Percentiles rank a stretch among this genome's conserved stretches.
These are phyloP conservation scores for Clarias batrachus DNA, from an alignment of 2,113 vertebrate species.

Conservation along the genomic window DNA sequence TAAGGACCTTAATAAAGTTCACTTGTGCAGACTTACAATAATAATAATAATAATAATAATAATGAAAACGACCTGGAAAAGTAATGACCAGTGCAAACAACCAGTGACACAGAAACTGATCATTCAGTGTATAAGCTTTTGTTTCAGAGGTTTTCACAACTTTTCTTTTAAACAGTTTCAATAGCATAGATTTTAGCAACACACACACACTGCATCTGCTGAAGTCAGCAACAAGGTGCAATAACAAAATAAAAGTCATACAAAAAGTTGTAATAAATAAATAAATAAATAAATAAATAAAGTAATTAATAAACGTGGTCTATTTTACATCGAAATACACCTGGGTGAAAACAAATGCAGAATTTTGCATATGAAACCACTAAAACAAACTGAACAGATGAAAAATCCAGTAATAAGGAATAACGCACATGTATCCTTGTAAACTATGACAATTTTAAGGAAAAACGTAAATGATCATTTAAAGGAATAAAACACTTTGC, in stretches of 20 bases:
- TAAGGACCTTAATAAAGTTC: neutral
- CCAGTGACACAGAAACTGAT: neutral
- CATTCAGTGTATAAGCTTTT: neutral
- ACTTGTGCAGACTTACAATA: neutral
- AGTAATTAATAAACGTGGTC: too few species aligned
- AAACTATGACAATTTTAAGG: too few species aligned
- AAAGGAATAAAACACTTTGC: neutral
- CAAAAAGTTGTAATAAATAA: neutral
- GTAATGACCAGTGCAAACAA: too few species aligned
- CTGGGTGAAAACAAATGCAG: neutral
- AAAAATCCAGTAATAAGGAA: too few species aligned
- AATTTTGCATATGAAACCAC: neutral
- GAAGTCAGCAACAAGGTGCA: constrained; percentile 33
- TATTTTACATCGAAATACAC: neutral
- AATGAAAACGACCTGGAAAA: neutral
- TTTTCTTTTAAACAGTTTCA: neutral
- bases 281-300: neutral
- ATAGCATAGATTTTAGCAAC: neutral
- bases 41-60: neutral
- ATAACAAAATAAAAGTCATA: constrained; percentile 42
- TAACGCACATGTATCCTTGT: too few species aligned
- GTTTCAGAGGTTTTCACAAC: neutral
- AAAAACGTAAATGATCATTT: neutral
- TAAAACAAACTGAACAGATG: neutral
- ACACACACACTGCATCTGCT: neutral